These are phyloP conservation scores for Emydura subglobosa DNA, from an alignment of 2,113 vertebrate species.

Conservation along the genomic window DNA sequence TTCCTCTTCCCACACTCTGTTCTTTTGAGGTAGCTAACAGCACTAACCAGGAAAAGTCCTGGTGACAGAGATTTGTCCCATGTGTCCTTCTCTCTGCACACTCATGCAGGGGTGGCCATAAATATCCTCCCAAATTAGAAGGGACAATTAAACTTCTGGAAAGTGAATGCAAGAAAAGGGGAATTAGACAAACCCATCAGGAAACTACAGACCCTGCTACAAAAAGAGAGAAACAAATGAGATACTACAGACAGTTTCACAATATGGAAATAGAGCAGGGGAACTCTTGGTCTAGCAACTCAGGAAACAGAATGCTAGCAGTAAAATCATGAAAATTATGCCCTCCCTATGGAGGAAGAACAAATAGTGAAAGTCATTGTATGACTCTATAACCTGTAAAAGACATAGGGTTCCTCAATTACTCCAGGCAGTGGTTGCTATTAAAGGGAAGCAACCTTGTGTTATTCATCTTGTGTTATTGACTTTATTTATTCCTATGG, in stretches of 20 bases:
- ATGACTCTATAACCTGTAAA: accelerated
- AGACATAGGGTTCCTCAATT: constrained; percentile 1
- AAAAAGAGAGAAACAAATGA: neutral
- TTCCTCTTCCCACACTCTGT: neutral
- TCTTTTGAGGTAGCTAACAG: neutral
- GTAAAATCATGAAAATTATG: neutral
- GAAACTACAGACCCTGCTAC: neutral
- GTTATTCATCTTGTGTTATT: constrained; percentile 2
- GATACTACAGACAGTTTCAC: neutral
- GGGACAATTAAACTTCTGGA: neutral
- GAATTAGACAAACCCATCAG: neutral
- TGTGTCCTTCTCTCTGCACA: neutral
- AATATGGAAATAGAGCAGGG: neutral
- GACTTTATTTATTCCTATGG: constrained; percentile 29
- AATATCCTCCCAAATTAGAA: neutral
- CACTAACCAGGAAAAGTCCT: neutral
- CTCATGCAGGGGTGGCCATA: neutral
- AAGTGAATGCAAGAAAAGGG: neutral
- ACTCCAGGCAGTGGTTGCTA: neutral
- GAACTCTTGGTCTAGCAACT: neutral
- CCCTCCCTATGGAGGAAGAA: neutral
- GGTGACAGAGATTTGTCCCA: neutral
- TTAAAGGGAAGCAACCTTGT: neutral
- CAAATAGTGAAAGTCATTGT: neutral
- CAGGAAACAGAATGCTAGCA: neutral